A percentile compares a stretch with the other conserved stretches of the same genome.
phyloP scores from a whole-genome alignment of 2,113 vertebrate species.

The Ranitomeya imitator region DNA sequence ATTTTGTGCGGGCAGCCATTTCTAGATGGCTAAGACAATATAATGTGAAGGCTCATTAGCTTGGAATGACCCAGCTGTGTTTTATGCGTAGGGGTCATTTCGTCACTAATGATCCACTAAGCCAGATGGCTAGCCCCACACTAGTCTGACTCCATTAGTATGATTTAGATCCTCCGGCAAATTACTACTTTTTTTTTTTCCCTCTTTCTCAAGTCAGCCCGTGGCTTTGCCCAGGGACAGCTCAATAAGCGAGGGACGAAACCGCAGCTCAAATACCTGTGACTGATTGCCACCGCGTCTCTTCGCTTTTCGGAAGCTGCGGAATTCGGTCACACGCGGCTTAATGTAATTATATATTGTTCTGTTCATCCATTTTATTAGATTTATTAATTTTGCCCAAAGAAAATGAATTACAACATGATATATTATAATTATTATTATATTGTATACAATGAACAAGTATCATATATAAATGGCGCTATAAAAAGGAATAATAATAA shows the following conservation, averaged over 20 bases:
- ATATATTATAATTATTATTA: no score
- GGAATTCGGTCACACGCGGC: neutral
- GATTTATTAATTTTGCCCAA: no score
- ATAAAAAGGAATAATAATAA: no score
- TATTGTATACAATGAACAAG: no score
- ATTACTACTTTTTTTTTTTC: slow-evolving; percentile 51
- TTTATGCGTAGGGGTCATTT: slow-evolving; percentile 66
- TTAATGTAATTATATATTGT: neutral
- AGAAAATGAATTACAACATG: no score
- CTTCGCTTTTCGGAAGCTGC: neutral
- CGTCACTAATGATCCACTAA: slow-evolving; percentile 67
- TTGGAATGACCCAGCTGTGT: slow-evolving; percentile 68
- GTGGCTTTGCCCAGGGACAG: slow-evolving; percentile 19
- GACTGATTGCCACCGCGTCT: neutral
- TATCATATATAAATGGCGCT: no score
- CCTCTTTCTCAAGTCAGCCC: slow-evolving; percentile 9
- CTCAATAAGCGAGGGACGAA: slow-evolving; percentile 33
- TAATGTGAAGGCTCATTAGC: slow-evolving; percentile 66
- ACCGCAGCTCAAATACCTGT: neutral
- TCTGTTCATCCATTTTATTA: neutral
- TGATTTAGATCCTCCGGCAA: slow-evolving; percentile 66
- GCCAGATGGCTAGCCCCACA: slow-evolving; percentile 65
- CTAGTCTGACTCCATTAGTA: slow-evolving; percentile 57
- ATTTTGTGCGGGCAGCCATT: slow-evolving; percentile 36
- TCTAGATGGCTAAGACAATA: slow-evolving; percentile 62